Conservation (phyloP, 1,140 invertebrate species). For the Lutraria rhynchaena region DNA sequence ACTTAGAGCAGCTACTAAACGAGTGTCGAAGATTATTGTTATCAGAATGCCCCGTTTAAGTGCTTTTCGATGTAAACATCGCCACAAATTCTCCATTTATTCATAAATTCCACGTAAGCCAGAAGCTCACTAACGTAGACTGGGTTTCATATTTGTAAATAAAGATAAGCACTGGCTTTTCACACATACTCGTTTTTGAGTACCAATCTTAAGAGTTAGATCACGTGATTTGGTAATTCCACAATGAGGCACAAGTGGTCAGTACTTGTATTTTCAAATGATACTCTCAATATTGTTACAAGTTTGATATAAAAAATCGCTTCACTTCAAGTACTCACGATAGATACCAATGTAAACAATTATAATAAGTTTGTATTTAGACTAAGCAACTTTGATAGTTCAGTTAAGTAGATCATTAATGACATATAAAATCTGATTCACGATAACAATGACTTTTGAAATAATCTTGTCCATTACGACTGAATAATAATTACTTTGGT, state of each 20-base stretch:
- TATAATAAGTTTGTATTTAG: constrained; percentile 25
- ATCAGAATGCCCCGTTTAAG: constrained; percentile 15
- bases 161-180: constrained; percentile 38
- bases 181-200: constrained; percentile 38
- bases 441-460: neutral
- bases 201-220: constrained; percentile 23
- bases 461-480: neutral
- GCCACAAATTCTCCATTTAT: constrained; percentile 9
- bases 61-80: constrained; percentile 26
- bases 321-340: too few relatives aligned
- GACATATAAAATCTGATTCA: neutral
- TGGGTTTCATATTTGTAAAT: constrained; percentile 46
- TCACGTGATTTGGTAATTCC: constrained; percentile 13
- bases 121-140: constrained; percentile 34
- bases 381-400: neutral
- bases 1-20: constrained; percentile 4
- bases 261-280: constrained; percentile 50
- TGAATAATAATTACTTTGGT: too few relatives aligned
- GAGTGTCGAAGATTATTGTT: constrained; percentile 39
- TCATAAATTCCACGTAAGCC: constrained; percentile 25
- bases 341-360: constrained; percentile 22
- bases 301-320: constrained; percentile 13
- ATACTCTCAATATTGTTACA: constrained; percentile 10
- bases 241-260: constrained; percentile 40
- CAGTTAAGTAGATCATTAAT: neutral